Evolutionary conservation across 2,113 vertebrate genomes (phyloP), one percentile per base, ranked within the genome.

Genomic region (Potamarius usumacintae): DNA sequence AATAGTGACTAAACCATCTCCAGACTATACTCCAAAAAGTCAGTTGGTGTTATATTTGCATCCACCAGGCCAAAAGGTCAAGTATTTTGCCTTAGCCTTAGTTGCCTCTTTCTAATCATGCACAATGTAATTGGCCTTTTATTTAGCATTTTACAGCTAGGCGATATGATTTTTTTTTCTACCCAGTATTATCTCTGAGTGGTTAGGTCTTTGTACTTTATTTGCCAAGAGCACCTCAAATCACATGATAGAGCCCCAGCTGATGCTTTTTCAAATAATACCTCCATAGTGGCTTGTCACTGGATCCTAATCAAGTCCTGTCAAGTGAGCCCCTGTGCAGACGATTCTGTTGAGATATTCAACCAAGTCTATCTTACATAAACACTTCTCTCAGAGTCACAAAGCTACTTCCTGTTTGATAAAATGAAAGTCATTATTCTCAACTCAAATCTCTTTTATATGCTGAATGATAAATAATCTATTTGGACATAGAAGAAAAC

Each of bases 331-430:
- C 58, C 83, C 58, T 85, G 67, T 83, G 63, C 50, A 65, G 50
- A 78, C 15, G 42, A 83, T 79, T 48, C 60, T 67, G 69, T 48
- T 69, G 30, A 83, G 60, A 81, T 79, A 5, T 50, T 84, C 55
- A 83, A 77, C 79, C 74, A 82, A 82, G 74, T 85, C 48, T 53
- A 48, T 89, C 67, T 53, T 30, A 71, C 80, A 83, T 72, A 71
- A 30, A 58, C 57, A n/a, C 67, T 81, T 87, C 15, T 42, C 85
- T 71, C 60, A 79, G 69, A 72, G 53, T 82, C 62, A 42, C 69
- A 81, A 72, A 58, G 85, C 58, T 82, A 34, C 60, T 10, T 85
- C 69, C 77, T 62, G 34, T 89, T 77, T 89, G 60, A 83, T 85
- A 89, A 82, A 55, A 86, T 85, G 65, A 58, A 71, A 84, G 69